Conservation (phyloP, 1,140 invertebrate species). For the Zaprionus tsacasi region DNA sequence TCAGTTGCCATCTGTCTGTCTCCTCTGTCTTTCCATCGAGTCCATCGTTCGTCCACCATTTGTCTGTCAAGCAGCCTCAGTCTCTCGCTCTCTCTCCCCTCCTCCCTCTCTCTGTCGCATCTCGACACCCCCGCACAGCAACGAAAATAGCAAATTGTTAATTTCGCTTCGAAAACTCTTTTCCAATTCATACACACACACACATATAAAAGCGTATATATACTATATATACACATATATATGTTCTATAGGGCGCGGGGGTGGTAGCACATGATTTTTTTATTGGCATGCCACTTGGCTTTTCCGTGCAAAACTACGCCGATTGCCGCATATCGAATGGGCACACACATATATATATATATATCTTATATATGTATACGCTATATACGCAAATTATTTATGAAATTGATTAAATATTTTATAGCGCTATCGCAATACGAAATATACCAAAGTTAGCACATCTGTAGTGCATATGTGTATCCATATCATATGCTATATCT, state of each 20-base stretch:
- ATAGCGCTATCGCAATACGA: conserved; percentile 19
- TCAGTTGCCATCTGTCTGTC: conserved; percentile 13
- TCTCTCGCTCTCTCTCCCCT: too few relatives aligned
- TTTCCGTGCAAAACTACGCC: conserved; percentile 50
- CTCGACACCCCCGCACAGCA: conserved; percentile 65
- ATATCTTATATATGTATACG: conserved; percentile 6
- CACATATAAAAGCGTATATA: conserved; percentile 26
- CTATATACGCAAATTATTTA: conserved; percentile 56
- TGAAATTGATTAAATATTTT: conserved; percentile 73
- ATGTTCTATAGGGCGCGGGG: conserved; percentile 4
- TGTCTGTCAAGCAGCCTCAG: conserved; percentile 50
- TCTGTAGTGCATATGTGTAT: not conserved
- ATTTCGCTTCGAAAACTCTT: conserved; percentile 78
- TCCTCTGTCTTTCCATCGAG: conserved; percentile 43
- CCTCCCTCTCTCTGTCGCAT: conserved; percentile 42
- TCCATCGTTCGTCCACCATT: conserved; percentile 14
- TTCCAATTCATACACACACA: conserved; percentile 68
- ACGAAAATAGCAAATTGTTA: conserved; percentile 81
- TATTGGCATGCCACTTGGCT: conserved; percentile 76
- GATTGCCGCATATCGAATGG: conserved; percentile 23
- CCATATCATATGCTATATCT: not conserved
- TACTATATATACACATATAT: conserved; percentile 12
- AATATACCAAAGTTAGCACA: conserved; percentile 2
- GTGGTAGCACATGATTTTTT: conserved; percentile 70
- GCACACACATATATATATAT: conserved; percentile 6